Evolutionary conservation across 2,113 vertebrate species (phyloP).

Genomic region (Coryphaenoides rupestris): DNA sequence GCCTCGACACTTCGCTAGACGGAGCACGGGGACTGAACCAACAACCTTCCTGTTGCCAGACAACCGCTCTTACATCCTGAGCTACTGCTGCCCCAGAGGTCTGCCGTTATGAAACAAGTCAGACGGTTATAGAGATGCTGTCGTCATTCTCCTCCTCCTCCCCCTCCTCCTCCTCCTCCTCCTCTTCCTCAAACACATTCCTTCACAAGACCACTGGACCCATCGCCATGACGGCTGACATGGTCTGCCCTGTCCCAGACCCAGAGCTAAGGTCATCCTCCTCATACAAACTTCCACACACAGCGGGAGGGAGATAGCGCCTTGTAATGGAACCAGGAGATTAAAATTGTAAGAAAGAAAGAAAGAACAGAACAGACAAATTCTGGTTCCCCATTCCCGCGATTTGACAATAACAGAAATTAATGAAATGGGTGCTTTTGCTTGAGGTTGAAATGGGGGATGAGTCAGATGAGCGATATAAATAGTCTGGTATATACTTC

Average conservation of each 20-base stretch:
- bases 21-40: too few species aligned
- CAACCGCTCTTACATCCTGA: too few species aligned
- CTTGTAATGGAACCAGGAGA: too few species aligned
- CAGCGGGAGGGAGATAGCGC: conserved; percentile 27
- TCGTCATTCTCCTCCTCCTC: too few species aligned
- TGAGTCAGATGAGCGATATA: conserved; percentile 40
- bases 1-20: too few species aligned
- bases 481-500: conserved; percentile 47
- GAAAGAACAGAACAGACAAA: background rate
- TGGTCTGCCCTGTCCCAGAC: too few species aligned
- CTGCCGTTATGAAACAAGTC: conserved; percentile 56
- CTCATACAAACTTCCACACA: background rate
- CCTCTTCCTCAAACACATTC: conserved; percentile 46
- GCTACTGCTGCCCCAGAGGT: too few species aligned
- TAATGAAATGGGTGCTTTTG: conserved; percentile 18
- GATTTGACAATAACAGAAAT: background rate
- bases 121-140: conserved; percentile 46
- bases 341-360: too few species aligned
- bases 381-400: conserved; percentile 7
- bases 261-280: too few species aligned
- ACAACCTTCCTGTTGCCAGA: too few species aligned
- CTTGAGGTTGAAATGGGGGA: conserved; percentile 46
- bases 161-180: conserved; percentile 34
- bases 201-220: conserved; percentile 58
- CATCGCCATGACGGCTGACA: conserved; percentile 28